Conservation (phyloP, 2,113 vertebrate genomes). For the Zosterops borbonicus region DNA sequence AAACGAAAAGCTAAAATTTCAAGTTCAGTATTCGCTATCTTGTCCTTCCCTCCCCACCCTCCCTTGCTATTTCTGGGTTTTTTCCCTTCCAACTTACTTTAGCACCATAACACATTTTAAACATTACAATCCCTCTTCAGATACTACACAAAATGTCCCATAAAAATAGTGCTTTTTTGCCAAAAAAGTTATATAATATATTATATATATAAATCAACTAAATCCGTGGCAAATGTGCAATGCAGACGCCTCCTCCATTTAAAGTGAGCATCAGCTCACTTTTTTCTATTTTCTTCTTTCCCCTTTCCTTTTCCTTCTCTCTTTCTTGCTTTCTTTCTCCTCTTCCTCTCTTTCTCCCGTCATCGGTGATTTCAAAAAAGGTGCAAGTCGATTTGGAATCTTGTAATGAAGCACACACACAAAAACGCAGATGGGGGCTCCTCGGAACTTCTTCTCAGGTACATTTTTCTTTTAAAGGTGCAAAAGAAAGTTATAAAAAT, state of each 20-base stretch:
- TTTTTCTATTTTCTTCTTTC: slow-evolving; percentile 27
- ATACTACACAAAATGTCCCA: slow-evolving; percentile 76
- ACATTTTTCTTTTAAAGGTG: slow-evolving; percentile 60
- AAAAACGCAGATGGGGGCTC: slow-evolving; percentile 66
- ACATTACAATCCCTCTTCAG: slow-evolving; percentile 74
- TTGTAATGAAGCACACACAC: slow-evolving; percentile 70
- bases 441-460: slow-evolving; percentile 54
- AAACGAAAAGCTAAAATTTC: slow-evolving; percentile 79
- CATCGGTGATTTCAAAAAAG: slow-evolving; percentile 71
- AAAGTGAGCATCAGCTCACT: slow-evolving; percentile 73
- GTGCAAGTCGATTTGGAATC: slow-evolving; percentile 78
- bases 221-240: slow-evolving; percentile 79
- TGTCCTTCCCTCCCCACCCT: slow-evolving; percentile 69
- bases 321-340: slow-evolving; percentile 31
- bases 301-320: slow-evolving; percentile 39
- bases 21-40: slow-evolving; percentile 76
- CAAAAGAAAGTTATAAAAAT: slow-evolving; percentile 65
- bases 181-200: slow-evolving; percentile 77
- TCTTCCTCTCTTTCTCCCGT: slow-evolving; percentile 61
- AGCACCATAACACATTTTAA: slow-evolving; percentile 78
- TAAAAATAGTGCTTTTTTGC: slow-evolving; percentile 79
- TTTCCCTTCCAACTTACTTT: slow-evolving; percentile 73
- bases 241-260: slow-evolving; percentile 73
- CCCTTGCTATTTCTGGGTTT: slow-evolving; percentile 70
- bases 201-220: slow-evolving; percentile 78